These are phyloP conservation scores for Ophion costatus DNA, from an alignment of 2,888 invertebrate genomes.

Conservation along the genomic window DNA sequence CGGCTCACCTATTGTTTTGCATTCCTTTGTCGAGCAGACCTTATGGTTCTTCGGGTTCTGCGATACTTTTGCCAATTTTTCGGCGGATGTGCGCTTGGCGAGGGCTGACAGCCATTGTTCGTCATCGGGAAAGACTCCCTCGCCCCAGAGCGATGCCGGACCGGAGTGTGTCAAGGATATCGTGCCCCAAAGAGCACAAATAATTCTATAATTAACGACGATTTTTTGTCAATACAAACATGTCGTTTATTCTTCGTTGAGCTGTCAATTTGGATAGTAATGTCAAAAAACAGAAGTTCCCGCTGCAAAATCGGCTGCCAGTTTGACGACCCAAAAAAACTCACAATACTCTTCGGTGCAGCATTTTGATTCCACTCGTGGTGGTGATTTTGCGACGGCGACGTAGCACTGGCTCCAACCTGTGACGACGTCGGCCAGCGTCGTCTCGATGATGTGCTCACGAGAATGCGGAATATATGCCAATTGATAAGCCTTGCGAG, in stretches of 20 bases:
- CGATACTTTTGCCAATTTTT: not conserved
- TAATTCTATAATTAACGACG: constrained; percentile 11
- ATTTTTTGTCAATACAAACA: not conserved
- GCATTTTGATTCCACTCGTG: not conserved
- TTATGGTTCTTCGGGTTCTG: not conserved
- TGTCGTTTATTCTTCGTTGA: no score
- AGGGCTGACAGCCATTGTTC: constrained; percentile 2
- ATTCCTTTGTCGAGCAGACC: constrained; percentile 60
- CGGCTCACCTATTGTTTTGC: constrained; percentile 15
- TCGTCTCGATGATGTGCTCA: not conserved
- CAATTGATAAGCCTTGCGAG: not conserved
- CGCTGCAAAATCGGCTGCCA: no score
- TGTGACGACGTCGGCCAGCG: not conserved
- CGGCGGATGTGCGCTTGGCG: not conserved
- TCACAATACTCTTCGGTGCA: not conserved
- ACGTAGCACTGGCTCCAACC: not conserved
- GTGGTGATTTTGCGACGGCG: not conserved
- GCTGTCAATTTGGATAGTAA: no score
- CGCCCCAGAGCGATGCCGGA: not conserved
- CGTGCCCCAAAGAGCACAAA: constrained; percentile 3
- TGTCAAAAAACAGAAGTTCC: no score
- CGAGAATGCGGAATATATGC: constrained; percentile 1
- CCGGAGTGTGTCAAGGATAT: not conserved
- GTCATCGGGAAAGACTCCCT: constrained; percentile 32
- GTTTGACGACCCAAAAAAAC: not conserved